Evolutionary conservation across 1,140 invertebrate species (phyloP).

Genomic region (Zaprionus gabonicus): DNA sequence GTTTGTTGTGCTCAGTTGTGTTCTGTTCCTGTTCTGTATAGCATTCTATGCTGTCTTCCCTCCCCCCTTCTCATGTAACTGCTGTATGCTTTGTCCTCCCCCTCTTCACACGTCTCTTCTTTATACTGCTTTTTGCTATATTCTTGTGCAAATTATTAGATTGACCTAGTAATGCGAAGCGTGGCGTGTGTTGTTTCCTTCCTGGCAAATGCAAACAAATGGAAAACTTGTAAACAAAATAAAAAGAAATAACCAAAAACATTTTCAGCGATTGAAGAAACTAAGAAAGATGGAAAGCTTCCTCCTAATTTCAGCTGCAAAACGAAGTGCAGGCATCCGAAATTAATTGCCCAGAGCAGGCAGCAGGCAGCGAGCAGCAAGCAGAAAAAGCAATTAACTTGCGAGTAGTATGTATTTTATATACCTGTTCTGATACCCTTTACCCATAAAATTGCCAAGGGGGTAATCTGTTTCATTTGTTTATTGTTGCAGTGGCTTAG

Average conservation of each 20-base stretch:
- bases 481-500: background rate
- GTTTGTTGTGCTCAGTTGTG: conserved; percentile 41
- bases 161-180: conserved; percentile 69
- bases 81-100: background rate
- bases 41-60: background rate
- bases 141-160: conserved; percentile 77
- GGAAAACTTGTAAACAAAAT: conserved; percentile 3
- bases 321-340: conserved; percentile 18
- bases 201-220: conserved; percentile 5
- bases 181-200: conserved; percentile 33
- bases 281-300: background rate
- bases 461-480: background rate
- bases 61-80: background rate
- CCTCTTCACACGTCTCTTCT: background rate
- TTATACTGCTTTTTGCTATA: background rate
- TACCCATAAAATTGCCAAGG: background rate
- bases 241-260: conserved; percentile 5
- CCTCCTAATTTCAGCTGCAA: conserved; percentile 1
- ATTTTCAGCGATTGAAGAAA: conserved; percentile 10
- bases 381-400: conserved; percentile 67
- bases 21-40: background rate
- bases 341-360: conserved; percentile 51
- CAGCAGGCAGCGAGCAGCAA: conserved; percentile 10
- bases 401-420: conserved; percentile 40
- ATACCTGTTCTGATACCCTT: conserved; percentile 16